Base-by-base conservation (phyloP, 1,140 invertebrate species). In the Microplitis mediator region DNA sequence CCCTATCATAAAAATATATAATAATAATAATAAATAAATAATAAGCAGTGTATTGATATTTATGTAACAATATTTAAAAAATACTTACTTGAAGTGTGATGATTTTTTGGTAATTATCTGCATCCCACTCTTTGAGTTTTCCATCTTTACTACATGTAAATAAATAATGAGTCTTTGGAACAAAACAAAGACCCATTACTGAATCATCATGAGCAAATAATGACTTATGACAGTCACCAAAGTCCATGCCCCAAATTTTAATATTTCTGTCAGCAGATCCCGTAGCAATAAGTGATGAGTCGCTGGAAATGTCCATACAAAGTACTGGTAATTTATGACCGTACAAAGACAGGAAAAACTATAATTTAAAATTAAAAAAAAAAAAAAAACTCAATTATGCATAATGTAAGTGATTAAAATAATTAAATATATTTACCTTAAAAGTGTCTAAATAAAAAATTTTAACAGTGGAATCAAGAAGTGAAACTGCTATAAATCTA, bases 241-340 rank as follows among this genome's bases (percentile, higher is more conserved):
- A 99, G 86, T 99, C 97, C 83, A 99, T 90, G 58, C 98, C 97
- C 98, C 98, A 99, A 74, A 99, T 94, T 89, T 99, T 98, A 4
- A 99, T 91, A 85, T 97, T 98, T 23, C 97, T 90, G 88, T 99
- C 98, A 0, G 93, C 93, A 14, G 97, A 98, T 31, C 97, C 98
- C 0, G 98, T 98, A 2, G 92, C 95, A 72, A 99, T 93, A 1
- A 99, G 80, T 2, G 91, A 91, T 0, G 93, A 95, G 86, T 99
- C 98, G 77, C 92, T 93, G 1, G 95, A 97, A 75, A 99, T 98
- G 82, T 99, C 97, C 89, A 99, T 90, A 79, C 94, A 95, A 0
- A 95, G 87, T 0, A 99, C 95, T 2, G 98, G 98, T 54, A 99
- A 86, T 82, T 97, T 98, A 85, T 99, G 98, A 0, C 98, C 98